These are phyloP conservation scores for Autographa gamma DNA, from an alignment of 2,888 invertebrate species.

Conservation along the genomic window DNA sequence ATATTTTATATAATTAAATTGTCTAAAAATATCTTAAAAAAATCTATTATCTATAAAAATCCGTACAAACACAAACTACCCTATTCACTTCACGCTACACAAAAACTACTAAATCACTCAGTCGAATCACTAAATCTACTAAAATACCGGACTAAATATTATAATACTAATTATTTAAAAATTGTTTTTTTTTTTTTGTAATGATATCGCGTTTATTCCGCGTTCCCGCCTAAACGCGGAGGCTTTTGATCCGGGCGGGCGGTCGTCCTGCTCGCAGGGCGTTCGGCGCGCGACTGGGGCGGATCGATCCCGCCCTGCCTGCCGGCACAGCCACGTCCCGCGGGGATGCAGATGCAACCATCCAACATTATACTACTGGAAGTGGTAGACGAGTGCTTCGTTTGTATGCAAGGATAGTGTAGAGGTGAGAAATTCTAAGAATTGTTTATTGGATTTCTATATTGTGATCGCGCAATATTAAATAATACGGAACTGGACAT, in stretches of 20 bases:
- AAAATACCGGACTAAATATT: conserved; percentile 21
- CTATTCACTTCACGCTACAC: conserved; percentile 46
- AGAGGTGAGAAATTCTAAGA: conserved; percentile 3
- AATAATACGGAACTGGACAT: background rate
- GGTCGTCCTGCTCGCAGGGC: conserved; percentile 72
- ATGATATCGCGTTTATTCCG: conserved; percentile 45
- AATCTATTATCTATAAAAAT: conserved; percentile 33
- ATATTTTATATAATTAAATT: too few relatives aligned
- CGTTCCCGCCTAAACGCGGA: conserved; percentile 85
- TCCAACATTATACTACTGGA: conserved; percentile 62
- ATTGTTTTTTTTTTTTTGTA: conserved; percentile 21
- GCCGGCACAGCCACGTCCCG: conserved; percentile 74
- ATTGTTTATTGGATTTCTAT: background rate
- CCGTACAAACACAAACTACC: conserved; percentile 43
- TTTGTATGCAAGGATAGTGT: conserved; percentile 10
- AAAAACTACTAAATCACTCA: conserved; percentile 37
- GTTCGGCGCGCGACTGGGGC: conserved; percentile 82
- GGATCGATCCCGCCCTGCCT: conserved; percentile 81
- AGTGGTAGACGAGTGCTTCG: conserved; percentile 51
- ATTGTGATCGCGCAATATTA: background rate
- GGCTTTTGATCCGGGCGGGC: conserved; percentile 75
- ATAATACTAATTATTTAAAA: conserved; percentile 2
- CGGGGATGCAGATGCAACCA: conserved; percentile 87
- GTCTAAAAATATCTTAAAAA: conserved; percentile 22
- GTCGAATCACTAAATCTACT: conserved; percentile 37